Conservation (phyloP, 1,140 invertebrate species). For the Drosophila guanche region DNA sequence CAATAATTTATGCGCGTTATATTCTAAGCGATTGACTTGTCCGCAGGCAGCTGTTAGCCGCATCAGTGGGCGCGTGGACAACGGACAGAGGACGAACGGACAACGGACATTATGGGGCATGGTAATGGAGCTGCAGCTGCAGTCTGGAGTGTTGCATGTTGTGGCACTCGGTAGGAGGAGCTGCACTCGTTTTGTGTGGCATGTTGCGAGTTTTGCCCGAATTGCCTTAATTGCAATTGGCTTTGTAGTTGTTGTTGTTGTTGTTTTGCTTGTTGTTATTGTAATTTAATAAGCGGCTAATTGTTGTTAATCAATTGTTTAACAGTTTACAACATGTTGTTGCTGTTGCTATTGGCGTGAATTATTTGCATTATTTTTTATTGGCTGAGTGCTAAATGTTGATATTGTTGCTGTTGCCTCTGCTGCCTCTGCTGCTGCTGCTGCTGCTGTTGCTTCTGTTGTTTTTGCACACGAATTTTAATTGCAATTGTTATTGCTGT, state of each 20-base stretch:
- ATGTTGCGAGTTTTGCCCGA: conserved; percentile 2
- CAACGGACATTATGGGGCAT: background rate
- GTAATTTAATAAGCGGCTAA: conserved; percentile 82
- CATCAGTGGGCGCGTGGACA: conserved; percentile 16
- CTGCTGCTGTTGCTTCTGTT: conserved; percentile 33
- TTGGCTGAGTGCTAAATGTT: conserved; percentile 35
- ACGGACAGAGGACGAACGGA: background rate
- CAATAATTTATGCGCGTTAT: conserved; percentile 66
- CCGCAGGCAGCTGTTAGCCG: conserved; percentile 36
- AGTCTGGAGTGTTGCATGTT: too few species aligned
- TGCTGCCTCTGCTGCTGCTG: conserved; percentile 26
- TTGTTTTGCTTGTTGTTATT: conserved; percentile 59
- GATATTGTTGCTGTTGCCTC: conserved; percentile 12
- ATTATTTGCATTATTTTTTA: conserved; percentile 76
- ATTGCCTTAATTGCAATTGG: conserved; percentile 61
- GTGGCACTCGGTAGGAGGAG: background rate
- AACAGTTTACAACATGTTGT: conserved; percentile 69
- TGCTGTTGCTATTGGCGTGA: conserved; percentile 35
- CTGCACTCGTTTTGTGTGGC: background rate
- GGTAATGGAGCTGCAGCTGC: too few species aligned
- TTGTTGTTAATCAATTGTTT: conserved; percentile 82
- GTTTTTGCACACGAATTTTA: conserved; percentile 69
- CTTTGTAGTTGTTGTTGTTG: conserved; percentile 23
- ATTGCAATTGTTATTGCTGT: conserved; percentile 74
- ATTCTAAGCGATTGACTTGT: conserved; percentile 67